Conservation (phyloP, 2,113 vertebrate species). For the Charina bottae region DNA sequence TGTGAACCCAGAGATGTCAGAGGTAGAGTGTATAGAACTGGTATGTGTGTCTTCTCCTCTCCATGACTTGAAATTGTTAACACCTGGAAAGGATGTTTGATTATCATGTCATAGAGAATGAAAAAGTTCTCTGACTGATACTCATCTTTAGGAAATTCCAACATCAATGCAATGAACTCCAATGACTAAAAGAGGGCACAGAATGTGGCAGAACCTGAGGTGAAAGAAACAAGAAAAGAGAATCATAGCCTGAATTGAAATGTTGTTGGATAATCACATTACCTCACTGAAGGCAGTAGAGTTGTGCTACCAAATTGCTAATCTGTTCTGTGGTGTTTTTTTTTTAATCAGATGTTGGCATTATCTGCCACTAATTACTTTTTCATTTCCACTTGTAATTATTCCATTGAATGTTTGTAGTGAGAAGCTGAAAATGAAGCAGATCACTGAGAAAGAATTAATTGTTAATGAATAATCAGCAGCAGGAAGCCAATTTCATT, state of each 20-base stretch:
- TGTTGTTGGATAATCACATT: slow-evolving; percentile 61
- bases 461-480: slow-evolving; percentile 89
- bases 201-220: slow-evolving; percentile 53
- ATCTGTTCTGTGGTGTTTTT: slow-evolving; percentile 68
- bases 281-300: slow-evolving; percentile 70
- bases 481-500: slow-evolving; percentile 88
- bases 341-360: slow-evolving; percentile 83
- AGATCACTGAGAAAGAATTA: slow-evolving; percentile 83
- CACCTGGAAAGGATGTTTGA: neutral
- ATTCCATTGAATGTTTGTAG: slow-evolving; percentile 83
- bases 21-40: neutral
- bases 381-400: slow-evolving; percentile 84
- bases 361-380: slow-evolving; percentile 84
- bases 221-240: slow-evolving; percentile 65
- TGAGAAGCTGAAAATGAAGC: slow-evolving; percentile 83
- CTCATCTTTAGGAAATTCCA: slow-evolving; percentile 70
- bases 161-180: slow-evolving; percentile 58
- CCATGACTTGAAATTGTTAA: neutral
- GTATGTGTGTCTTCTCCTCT: neutral
- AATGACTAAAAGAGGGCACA: slow-evolving; percentile 63
- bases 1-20: neutral
- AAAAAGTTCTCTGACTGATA: slow-evolving; percentile 59
- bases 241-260: slow-evolving; percentile 69
- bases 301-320: slow-evolving; percentile 64
- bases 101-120: slow-evolving; percentile 36